phyloP scores from a whole-genome alignment of 2,797 vertebrate genomes.

The Siniperca undulata region DNA sequence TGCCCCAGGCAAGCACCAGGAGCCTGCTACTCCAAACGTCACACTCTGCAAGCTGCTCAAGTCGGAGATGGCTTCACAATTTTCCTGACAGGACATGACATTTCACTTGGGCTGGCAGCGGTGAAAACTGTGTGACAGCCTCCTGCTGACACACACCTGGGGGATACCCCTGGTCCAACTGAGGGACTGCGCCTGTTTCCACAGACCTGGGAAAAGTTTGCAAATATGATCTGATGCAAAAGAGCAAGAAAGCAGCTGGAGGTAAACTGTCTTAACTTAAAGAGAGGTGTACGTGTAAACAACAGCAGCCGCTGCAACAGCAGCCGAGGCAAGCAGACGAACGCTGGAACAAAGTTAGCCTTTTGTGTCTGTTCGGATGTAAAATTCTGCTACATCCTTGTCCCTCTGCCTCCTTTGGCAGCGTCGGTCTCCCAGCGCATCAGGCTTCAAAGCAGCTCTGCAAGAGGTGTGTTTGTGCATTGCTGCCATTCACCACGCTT shows the following conservation, averaged over 20 bases:
- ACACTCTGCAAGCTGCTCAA: constrained; percentile 61
- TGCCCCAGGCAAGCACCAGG: constrained; percentile 80
- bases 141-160: constrained; percentile 73
- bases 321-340: constrained; percentile 60
- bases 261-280: constrained; percentile 72
- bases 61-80: constrained; percentile 80
- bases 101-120: constrained; percentile 80
- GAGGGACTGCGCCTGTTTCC: constrained; percentile 51
- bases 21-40: constrained; percentile 74
- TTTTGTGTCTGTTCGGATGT: constrained; percentile 74
- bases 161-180: constrained; percentile 70
- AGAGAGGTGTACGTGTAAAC: constrained; percentile 68
- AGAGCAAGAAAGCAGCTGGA: constrained; percentile 71
- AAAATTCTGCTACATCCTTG: constrained; percentile 73
- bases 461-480: constrained; percentile 74
- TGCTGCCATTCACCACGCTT: constrained; percentile 69
- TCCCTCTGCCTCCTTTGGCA: constrained; percentile 69
- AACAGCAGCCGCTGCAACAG: constrained; percentile 49
- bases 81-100: constrained; percentile 85
- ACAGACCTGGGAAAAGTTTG: constrained; percentile 70
- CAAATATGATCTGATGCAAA: constrained; percentile 73
- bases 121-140: constrained; percentile 72
- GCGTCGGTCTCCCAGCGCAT: constrained; percentile 66
- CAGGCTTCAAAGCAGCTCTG: constrained; percentile 75
- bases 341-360: constrained; percentile 70